Base-by-base conservation (phyloP, 2,113 vertebrate genomes). In the Ageneiosus marmoratus region DNA sequence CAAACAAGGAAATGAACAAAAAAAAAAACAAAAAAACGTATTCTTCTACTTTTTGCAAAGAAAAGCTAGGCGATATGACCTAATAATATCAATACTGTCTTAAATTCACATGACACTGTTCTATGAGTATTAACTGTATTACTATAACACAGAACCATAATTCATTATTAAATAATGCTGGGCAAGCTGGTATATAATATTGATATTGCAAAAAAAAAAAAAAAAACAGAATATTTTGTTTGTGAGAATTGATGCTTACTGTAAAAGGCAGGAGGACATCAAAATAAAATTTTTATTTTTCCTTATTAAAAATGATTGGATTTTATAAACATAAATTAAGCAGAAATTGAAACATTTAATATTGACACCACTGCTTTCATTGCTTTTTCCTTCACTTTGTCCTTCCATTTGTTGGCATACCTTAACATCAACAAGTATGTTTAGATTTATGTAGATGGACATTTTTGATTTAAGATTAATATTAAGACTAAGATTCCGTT, bases 1-100 rank as follows among this genome's bases (percentile, higher is more conserved):
- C 55, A 85, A 77, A 56, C 72, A 55, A 88, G 18, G 82, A 79
- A 85, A 46, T 65, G 79, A 84, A n/a, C n/a, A n/a, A n/a, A n/a
- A n/a, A n/a, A n/a, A n/a, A n/a, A n/a, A n/a, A n/a, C n/a, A 58
- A 3, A 53, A 7, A 46, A 51, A 0, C 15, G 75, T 48, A 89
- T 32, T 75, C 27, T 20, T 75, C 72, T 51, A 7, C 2, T 15
- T 13, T 72, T 29, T 46, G 69, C n/a, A 73, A 73, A 75, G 41
- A 8, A 32, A 8, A 15, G 15, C 7, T 20, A 16, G 44, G 58
- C 0, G 12, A 29, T 29, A 62, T 48, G 2, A 46, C 0, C 5
- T n/a, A 48, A 48, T 72, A n/a, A 46, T 72, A 46, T 72, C 22
- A n/a, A 46, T 41, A 37, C 11, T 12, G 67, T 70, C 9, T 44